Evolutionary conservation across 1,140 invertebrate genomes (phyloP).

Genomic region (Procambarus virginalis): DNA sequence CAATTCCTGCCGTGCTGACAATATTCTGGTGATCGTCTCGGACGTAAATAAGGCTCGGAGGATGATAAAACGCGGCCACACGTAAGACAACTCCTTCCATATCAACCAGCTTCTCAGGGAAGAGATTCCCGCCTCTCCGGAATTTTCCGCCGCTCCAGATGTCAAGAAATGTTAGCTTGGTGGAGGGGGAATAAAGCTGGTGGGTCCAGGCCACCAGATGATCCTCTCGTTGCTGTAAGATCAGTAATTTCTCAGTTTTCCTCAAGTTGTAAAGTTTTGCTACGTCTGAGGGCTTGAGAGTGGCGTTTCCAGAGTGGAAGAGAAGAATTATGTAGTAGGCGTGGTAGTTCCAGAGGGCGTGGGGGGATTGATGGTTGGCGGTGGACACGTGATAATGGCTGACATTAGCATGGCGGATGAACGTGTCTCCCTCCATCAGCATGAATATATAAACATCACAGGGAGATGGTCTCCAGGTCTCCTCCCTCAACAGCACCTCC

Average conservation of each 20-base stretch:
- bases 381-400: no score
- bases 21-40: slow-evolving; percentile 22
- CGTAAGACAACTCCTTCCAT: slow-evolving; percentile 37
- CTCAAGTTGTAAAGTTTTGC: slow-evolving; percentile 41
- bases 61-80: slow-evolving; percentile 62
- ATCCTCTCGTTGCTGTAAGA: no score
- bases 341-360: no score
- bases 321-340: slow-evolving; percentile 42
- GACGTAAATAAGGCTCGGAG: slow-evolving; percentile 32
- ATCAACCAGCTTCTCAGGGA: slow-evolving; percentile 23
- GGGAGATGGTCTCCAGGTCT: no score
- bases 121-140: neutral
- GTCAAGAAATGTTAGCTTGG: neutral
- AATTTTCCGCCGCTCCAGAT: slow-evolving; percentile 13
- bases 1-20: slow-evolving; percentile 57
- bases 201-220: slow-evolving; percentile 28
- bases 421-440: slow-evolving; percentile 9
- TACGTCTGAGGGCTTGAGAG: neutral
- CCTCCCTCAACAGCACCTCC: no score
- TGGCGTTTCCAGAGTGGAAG: neutral
- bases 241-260: neutral
- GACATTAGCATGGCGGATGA: neutral
- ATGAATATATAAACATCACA: slow-evolving; percentile 7
- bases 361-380: no score
- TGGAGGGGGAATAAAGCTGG: slow-evolving; percentile 14